phyloP scores from a whole-genome alignment of 2,797 vertebrate genomes.

The Diplodus puntazzo region DNA sequence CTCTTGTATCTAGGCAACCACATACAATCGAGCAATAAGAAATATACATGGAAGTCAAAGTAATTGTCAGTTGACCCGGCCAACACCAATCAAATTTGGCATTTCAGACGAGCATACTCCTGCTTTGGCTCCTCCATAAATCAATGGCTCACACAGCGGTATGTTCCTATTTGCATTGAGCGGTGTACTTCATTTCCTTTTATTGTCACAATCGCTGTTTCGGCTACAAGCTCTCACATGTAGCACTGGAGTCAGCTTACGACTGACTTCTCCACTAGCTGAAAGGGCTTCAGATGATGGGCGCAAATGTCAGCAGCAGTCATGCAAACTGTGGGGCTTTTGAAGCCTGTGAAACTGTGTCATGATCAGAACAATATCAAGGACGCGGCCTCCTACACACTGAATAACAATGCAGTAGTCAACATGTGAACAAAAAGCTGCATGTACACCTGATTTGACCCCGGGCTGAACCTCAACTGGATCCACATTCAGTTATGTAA shows the following conservation, averaged over 20 bases:
- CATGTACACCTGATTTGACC: background rate
- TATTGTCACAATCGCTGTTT: background rate
- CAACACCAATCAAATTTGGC: conserved; percentile 25
- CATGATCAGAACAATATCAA: background rate
- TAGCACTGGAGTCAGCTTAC: background rate
- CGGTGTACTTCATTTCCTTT: background rate
- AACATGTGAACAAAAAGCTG: background rate
- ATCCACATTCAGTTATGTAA: too few species aligned
- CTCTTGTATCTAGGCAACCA: conserved; percentile 54
- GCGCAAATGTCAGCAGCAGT: background rate
- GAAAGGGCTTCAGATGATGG: background rate
- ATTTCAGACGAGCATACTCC: conserved; percentile 22
- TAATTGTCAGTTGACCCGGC: conserved; percentile 28
- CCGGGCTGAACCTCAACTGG: too few species aligned
- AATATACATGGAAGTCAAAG: conserved; percentile 24
- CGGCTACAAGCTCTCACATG: background rate
- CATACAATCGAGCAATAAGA: conserved; percentile 14
- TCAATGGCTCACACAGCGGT: background rate
- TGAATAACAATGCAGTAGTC: background rate
- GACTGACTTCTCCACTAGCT: background rate
- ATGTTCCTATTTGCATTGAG: background rate
- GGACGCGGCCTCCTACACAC: background rate
- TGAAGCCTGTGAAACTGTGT: background rate
- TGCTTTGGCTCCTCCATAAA: background rate
- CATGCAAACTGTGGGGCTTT: background rate